Evolutionary conservation across 2,888 invertebrate species (phyloP), one percentile per base, ranked within the genome.

Genomic region (Hirudinaria manillensis): DNA sequence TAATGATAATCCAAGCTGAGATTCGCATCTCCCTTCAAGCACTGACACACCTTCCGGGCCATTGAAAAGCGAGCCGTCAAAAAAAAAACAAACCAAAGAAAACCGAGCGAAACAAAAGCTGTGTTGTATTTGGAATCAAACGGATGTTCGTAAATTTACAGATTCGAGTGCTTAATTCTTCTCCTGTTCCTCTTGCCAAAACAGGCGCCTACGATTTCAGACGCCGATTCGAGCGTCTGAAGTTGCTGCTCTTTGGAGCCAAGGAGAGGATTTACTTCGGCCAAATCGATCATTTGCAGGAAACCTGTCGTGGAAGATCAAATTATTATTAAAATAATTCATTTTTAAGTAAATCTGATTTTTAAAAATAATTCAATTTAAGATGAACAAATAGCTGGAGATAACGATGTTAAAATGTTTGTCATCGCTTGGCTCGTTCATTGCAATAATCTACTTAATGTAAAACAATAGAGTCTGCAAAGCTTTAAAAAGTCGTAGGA

Each of bases 181-280:
- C 83, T 83, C 36, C 80, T 78, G 36, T 83, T 79, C 27, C 81
- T 80, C 67, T 83, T 80, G 3, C 86, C 86, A 77, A 84, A 84
- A 80, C 89, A 91, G 71, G 92, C 91, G 81, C 89, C 88, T 24
- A 93, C 87, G n/a, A 95, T 86, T 79, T 91, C 89, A 76, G 91
- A 87, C 0, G 92, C 92, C 0, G 92, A 91, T 56, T 90, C 89
- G 0, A 93, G 86, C 0, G 95, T 95, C 77, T 86, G 87, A 74
- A 88, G 86, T 0, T 91, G 89, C 81, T 93, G 92, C 0, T 83
- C 83, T 73, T 89, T 87, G 78, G 87, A 88, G 66, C 94, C 94
- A 61, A 96, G 86, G 13, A 88, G 87, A 0, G 95, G 94, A 88
- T 96, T 96, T 7, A 96, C 91, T 87, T 96, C 96, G 0, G 94